phyloP scores from a whole-genome alignment of 1,140 invertebrate species.

The Rhizoglyphus robini region DNA sequence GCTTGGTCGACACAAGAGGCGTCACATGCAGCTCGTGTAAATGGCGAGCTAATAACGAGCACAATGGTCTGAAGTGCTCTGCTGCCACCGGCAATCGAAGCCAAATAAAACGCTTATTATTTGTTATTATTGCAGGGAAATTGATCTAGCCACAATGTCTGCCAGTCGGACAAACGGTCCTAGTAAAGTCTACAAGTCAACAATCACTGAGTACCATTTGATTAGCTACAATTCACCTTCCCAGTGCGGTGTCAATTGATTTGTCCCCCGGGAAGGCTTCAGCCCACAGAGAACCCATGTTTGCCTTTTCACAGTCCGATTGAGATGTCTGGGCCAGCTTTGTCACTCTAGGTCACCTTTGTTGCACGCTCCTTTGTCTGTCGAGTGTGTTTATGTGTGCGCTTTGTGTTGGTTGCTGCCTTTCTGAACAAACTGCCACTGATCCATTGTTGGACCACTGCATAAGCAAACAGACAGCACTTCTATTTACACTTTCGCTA shows the following conservation, averaged over 20 bases:
- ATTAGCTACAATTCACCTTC: conserved; percentile 4
- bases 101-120: conserved; percentile 13
- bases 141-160: conserved; percentile 10
- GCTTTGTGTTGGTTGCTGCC: background rate
- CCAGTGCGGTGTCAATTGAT: conserved; percentile 6
- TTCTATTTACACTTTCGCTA: too few relatives aligned
- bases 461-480: too few relatives aligned
- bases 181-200: conserved; percentile 10
- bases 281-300: conserved; percentile 9
- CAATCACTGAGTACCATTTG: background rate
- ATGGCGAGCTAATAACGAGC: background rate
- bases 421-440: background rate
- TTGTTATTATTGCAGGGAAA: conserved; percentile 1
- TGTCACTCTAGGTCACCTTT: background rate
- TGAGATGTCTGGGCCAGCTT: background rate
- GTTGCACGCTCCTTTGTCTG: background rate
- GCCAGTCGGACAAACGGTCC: background rate
- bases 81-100: background rate
- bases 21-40: conserved; percentile 5
- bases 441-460: too few relatives aligned
- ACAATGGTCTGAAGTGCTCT: background rate
- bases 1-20: background rate
- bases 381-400: conserved; percentile 8
- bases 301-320: conserved; percentile 15
- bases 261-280: background rate